These are phyloP conservation scores for Macropodus opercularis DNA, from an alignment of 2,797 vertebrate species.

Conservation along the genomic window DNA sequence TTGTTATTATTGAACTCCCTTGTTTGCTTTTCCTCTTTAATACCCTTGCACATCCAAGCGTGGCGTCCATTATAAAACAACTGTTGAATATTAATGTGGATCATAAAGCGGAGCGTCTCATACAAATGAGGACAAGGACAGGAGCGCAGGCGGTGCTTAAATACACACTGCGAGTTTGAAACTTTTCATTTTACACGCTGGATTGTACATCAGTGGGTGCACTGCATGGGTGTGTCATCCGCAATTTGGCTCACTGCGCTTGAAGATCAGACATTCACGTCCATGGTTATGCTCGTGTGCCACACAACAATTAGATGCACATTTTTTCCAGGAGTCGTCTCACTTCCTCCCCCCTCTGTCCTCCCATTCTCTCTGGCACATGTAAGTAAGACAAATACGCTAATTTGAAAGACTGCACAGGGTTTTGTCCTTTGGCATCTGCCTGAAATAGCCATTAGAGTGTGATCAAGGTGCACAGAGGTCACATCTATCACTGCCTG, in stretches of 20 bases:
- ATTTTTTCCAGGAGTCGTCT: not conserved
- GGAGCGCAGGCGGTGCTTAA: conserved; percentile 10
- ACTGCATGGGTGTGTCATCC: too few relatives aligned
- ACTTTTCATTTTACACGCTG: conserved; percentile 28
- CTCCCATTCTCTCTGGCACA: conserved; percentile 8
- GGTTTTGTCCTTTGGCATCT: conserved; percentile 15
- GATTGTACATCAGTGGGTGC: conserved; percentile 4
- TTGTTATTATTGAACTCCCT: not conserved
- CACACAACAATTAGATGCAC: conserved; percentile 18
- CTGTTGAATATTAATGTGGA: conserved; percentile 51
- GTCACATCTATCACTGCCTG: conserved; percentile 27
- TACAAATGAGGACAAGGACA: conserved; percentile 24
- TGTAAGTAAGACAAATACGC: conserved; percentile 37
- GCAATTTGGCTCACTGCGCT: not conserved
- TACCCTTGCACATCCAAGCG: conserved; percentile 9
- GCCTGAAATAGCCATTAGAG: conserved; percentile 29
- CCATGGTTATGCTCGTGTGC: conserved; percentile 7
- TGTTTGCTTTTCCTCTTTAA: conserved; percentile 25
- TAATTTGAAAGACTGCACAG: conserved; percentile 43
- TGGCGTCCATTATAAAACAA: conserved; percentile 15
- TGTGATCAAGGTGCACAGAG: conserved; percentile 25
- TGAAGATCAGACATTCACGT: conserved; percentile 8
- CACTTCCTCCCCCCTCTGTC: conserved; percentile 30
- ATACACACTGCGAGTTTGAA: not conserved
- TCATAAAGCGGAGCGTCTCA: conserved; percentile 33